These are phyloP conservation scores for Esox masquinongy DNA, from an alignment of 2,797 vertebrate species.

Conservation along the genomic window DNA sequence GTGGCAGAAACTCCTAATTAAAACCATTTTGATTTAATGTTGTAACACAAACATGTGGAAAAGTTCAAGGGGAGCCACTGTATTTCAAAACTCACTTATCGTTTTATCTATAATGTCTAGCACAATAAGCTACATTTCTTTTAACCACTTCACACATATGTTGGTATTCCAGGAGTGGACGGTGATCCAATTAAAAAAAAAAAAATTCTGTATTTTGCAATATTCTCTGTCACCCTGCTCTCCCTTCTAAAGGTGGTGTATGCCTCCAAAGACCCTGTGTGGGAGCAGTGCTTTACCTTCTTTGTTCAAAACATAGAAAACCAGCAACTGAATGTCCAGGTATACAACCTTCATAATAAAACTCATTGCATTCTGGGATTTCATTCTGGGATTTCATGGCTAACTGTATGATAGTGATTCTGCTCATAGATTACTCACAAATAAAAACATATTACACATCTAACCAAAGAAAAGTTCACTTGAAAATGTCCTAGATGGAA, in stretches of 20 bases:
- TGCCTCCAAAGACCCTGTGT: slow-evolving; percentile 84
- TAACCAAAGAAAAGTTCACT: too few species aligned
- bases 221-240: background rate
- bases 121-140: background rate
- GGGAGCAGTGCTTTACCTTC: slow-evolving; percentile 92
- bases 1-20: too few species aligned
- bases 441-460: too few species aligned
- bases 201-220: background rate
- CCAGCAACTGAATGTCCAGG: slow-evolving; percentile 85
- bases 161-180: background rate
- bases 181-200: background rate
- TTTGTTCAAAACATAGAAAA: slow-evolving; percentile 81
- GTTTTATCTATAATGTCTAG: background rate
- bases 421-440: too few species aligned
- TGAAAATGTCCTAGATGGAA: too few species aligned
- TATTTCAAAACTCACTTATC: background rate
- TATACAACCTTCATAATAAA: slow-evolving; percentile 47
- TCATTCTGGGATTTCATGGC: background rate
- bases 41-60: too few species aligned
- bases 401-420: too few species aligned
- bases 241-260: slow-evolving; percentile 75
- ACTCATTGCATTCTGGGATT: background rate
- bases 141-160: background rate
- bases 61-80: too few species aligned
- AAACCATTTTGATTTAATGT: too few species aligned